Evolutionary conservation across 1,140 invertebrate species (phyloP), one percentile per base, ranked within the genome.

Genomic region (Drosophila murphyi): DNA sequence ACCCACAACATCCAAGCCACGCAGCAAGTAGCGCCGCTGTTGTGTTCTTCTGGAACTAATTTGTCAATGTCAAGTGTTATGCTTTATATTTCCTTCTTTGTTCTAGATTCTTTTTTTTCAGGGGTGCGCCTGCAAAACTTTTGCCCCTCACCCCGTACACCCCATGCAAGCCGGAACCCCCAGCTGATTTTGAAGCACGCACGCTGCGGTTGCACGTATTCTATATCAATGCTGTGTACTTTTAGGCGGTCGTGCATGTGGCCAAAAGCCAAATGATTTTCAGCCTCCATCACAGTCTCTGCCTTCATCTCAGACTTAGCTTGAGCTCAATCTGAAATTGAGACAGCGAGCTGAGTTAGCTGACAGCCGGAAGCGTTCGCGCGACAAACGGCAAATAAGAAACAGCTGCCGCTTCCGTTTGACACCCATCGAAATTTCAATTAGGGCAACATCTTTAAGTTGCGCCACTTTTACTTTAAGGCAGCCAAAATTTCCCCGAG

Each of bases 31-130:
- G 43, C 41, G 64, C 61, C 39, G 48, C 72, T 80, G 72, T 79
- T 89, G 86, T 90, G 86, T 89, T 80, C 78, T 90, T 86, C 76
- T 85, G 80, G 67, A 91, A 91, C 88, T 91, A 91, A 91, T 91
- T 91, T 91, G 88, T 91, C 88, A 91, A 91, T 91, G 88, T 91
- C 88, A 91, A 91, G 88, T 91, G 88, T 88, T 91, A 90, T 90
- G 90, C 90, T 85, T 90, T 90, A 75, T 89, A 90, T 76, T 55
- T 56, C 47, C 32, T 43, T 7, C 5, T 60, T 67, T 41, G 8
- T 41, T 35, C 51, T 50, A 56, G 31, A 28, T n/a, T 39, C 62
- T 62, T 41, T 54, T 67, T 45, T 78, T 82, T 41, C 37, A 50
- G 10, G 10, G 55, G 28, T 83, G 65, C 73, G 68, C 73, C 74